Conservation (phyloP, 2,113 vertebrate species). For the Mola mola region DNA sequence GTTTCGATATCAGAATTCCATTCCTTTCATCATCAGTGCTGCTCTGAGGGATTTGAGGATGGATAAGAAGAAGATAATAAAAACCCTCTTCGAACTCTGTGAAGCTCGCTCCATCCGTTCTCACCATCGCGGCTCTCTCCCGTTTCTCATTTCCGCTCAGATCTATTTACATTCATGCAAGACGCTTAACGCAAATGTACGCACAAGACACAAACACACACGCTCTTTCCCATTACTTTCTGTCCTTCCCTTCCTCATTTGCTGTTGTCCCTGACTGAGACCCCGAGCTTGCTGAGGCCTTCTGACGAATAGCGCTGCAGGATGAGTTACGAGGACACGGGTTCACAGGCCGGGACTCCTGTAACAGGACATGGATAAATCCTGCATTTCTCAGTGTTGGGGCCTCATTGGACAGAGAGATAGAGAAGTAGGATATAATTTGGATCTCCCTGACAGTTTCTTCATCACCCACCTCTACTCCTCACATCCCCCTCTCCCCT, state of each 20-base stretch:
- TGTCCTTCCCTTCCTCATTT: constrained; percentile 34
- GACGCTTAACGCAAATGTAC: constrained; percentile 31
- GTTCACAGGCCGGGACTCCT: constrained; percentile 35
- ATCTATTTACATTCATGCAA: constrained; percentile 35
- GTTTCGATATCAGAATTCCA: constrained; percentile 31
- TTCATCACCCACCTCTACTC: constrained; percentile 43
- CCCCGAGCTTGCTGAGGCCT: constrained; percentile 27
- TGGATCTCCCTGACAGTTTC: constrained; percentile 48
- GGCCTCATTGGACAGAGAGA: constrained; percentile 39
- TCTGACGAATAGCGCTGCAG: constrained; percentile 44
- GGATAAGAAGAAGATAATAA: constrained; percentile 45
- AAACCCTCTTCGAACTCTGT: constrained; percentile 33
- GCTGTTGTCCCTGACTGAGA: constrained; percentile 38
- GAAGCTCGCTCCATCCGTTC: constrained; percentile 10
- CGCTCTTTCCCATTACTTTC: constrained; percentile 21
- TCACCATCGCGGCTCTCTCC: neutral
- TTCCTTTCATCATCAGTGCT: constrained; percentile 55
- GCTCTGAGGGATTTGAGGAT: constrained; percentile 41
- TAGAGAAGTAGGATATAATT: constrained; percentile 38
- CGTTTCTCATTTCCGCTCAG: constrained; percentile 48
- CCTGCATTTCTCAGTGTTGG: constrained; percentile 28
- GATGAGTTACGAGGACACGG: constrained; percentile 55
- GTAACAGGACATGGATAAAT: constrained; percentile 58
- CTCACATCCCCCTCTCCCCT: constrained; percentile 21
- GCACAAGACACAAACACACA: constrained; percentile 1